phyloP scores from a whole-genome alignment of 2,888 invertebrate genomes.

The Plagodis dolabraria region DNA sequence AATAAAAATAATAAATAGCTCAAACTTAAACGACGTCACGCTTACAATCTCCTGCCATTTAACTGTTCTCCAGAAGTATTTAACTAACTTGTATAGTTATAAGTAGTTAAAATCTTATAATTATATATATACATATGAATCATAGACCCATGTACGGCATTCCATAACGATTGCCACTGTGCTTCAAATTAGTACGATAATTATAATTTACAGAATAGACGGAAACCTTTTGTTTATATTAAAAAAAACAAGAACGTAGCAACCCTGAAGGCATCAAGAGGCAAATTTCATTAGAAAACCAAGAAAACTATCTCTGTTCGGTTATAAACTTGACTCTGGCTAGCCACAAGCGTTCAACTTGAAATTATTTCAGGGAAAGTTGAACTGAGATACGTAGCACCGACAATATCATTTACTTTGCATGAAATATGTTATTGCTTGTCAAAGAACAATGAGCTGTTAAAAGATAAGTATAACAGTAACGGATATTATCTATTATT shows the following conservation, averaged over 20 bases:
- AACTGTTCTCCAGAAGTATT: too few species aligned
- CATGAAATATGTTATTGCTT: slow-evolving; percentile 27
- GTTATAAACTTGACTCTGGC: neutral
- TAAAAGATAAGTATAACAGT: slow-evolving; percentile 15
- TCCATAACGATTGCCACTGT: too few species aligned
- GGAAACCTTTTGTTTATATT: too few species aligned
- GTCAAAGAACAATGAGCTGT: slow-evolving; percentile 27
- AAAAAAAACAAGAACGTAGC: neutral
- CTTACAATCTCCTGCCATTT: too few species aligned
- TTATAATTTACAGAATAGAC: too few species aligned
- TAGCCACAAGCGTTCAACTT: slow-evolving; percentile 1
- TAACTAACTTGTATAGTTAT: too few species aligned
- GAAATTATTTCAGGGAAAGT: slow-evolving; percentile 17
- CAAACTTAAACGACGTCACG: too few species aligned
- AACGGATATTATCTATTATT: slow-evolving; percentile 7
- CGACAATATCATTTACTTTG: slow-evolving; percentile 16
- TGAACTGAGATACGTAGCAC: slow-evolving; percentile 13
- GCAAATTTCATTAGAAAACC: slow-evolving; percentile 3
- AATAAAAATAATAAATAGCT: too few species aligned
- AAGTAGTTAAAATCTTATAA: too few species aligned
- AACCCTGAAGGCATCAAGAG: slow-evolving; percentile 1
- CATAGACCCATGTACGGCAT: too few species aligned
- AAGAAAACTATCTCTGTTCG: slow-evolving; percentile 3
- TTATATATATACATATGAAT: too few species aligned
- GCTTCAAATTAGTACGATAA: too few species aligned